Conservation (phyloP, 2,888 invertebrate genomes). For the Tipula lateralis region DNA sequence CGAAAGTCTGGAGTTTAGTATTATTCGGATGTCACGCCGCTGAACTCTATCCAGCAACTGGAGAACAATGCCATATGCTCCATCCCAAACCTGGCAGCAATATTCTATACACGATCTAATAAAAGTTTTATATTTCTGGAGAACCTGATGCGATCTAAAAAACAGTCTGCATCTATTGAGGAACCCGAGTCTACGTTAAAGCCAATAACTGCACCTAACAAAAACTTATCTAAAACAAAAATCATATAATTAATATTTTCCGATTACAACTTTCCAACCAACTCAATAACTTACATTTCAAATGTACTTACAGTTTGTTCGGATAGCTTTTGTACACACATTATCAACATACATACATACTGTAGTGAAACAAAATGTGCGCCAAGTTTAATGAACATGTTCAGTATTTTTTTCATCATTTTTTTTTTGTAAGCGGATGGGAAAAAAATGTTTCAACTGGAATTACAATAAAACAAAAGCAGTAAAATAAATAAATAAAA, state of each 20-base stretch:
- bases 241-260: background rate
- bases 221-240: too few species aligned
- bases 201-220: too few species aligned
- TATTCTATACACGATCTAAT: too few species aligned
- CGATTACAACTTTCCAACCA: background rate
- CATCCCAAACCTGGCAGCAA: too few species aligned
- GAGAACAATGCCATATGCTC: too few species aligned
- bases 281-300: background rate
- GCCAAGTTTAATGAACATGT: conserved; percentile 11
- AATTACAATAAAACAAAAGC: background rate
- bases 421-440: background rate
- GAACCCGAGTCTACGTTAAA: too few species aligned
- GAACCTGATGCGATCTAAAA: too few species aligned
- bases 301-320: background rate
- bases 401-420: background rate
- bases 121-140: too few species aligned
- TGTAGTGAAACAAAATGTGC: background rate
- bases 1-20: too few species aligned
- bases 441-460: conserved; percentile 14
- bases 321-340: background rate
- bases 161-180: too few species aligned
- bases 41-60: too few species aligned
- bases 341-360: background rate
- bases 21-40: too few species aligned
- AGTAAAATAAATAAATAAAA: background rate